Conservation (phyloP, 1,140 invertebrate species). For the Tribolium castaneum region DNA sequence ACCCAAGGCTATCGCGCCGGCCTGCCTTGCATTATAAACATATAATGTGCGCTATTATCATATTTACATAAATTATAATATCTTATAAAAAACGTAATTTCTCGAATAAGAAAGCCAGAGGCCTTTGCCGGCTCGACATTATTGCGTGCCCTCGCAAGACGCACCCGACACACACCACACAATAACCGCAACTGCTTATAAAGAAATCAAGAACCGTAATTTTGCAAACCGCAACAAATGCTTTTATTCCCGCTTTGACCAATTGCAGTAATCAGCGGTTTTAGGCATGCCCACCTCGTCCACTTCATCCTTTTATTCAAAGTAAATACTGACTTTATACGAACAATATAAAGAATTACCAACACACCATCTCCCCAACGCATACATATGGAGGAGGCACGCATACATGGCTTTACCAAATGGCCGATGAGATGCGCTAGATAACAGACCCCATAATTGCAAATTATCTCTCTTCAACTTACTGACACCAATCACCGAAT, state of each 20-base stretch:
- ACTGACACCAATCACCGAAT: no score
- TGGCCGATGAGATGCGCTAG: no score
- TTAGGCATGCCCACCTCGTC: background rate
- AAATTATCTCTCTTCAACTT: no score
- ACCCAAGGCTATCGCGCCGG: slow-evolving; percentile 51
- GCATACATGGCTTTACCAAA: no score
- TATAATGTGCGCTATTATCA: slow-evolving; percentile 54
- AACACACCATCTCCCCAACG: background rate
- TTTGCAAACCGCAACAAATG: slow-evolving; percentile 33
- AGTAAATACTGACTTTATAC: background rate
- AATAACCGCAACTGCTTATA: slow-evolving; percentile 29
- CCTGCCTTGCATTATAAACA: slow-evolving; percentile 48
- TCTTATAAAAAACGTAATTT: slow-evolving; percentile 44
- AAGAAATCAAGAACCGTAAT: slow-evolving; percentile 37
- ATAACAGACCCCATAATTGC: no score
- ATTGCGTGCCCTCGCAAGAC: slow-evolving; percentile 17
- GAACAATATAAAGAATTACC: background rate
- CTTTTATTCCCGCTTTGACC: slow-evolving; percentile 25
- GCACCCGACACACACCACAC: slow-evolving; percentile 26
- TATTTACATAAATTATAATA: slow-evolving; percentile 58
- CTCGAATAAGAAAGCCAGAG: slow-evolving; percentile 15
- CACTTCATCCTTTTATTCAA: background rate
- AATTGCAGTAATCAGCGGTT: background rate
- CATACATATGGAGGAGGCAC: no score
- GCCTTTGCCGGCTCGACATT: slow-evolving; percentile 3